Evolutionary conservation across 1,140 invertebrate genomes (phyloP).

Genomic region (Ceratina calcarata): DNA sequence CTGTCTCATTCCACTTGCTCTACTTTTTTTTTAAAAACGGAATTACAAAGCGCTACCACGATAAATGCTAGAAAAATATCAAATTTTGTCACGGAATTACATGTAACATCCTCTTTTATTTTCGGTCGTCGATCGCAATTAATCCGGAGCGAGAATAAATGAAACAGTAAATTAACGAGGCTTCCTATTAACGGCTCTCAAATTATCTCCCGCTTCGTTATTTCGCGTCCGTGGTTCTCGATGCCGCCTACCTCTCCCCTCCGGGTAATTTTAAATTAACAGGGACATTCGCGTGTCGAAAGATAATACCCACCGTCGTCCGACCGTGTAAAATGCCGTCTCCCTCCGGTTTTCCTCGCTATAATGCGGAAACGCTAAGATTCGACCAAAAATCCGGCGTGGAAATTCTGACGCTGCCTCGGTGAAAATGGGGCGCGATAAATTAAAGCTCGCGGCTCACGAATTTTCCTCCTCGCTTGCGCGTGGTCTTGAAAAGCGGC

Average conservation of each 20-base stretch:
- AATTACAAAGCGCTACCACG: no score
- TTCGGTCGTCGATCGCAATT: neutral
- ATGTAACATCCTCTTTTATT: no score
- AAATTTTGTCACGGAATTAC: neutral
- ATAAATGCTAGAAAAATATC: no score
- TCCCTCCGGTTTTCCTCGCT: no score
- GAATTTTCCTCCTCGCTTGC: conserved; percentile 26
- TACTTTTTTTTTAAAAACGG: no score
- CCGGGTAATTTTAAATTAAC: conserved; percentile 41
- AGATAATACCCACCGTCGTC: conserved; percentile 35
- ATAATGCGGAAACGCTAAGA: conserved; percentile 27
- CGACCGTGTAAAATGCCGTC: neutral
- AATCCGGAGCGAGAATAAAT: conserved; percentile 1
- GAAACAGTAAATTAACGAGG: conserved; percentile 31
- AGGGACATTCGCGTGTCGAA: conserved; percentile 11
- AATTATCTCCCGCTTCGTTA: conserved; percentile 29
- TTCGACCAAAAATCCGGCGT: conserved; percentile 16
- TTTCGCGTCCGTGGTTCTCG: conserved; percentile 7
- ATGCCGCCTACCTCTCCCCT: neutral
- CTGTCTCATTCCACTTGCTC: no score
- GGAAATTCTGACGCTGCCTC: conserved; percentile 47
- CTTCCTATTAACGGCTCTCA: conserved; percentile 10
- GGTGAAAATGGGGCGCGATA: conserved; percentile 6
- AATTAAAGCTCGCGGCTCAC: conserved; percentile 33
- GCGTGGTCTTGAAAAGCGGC: conserved; percentile 21